These are phyloP conservation scores for Benthosema pterotum DNA, from an alignment of 2,797 vertebrate genomes.

Conservation along the genomic window DNA sequence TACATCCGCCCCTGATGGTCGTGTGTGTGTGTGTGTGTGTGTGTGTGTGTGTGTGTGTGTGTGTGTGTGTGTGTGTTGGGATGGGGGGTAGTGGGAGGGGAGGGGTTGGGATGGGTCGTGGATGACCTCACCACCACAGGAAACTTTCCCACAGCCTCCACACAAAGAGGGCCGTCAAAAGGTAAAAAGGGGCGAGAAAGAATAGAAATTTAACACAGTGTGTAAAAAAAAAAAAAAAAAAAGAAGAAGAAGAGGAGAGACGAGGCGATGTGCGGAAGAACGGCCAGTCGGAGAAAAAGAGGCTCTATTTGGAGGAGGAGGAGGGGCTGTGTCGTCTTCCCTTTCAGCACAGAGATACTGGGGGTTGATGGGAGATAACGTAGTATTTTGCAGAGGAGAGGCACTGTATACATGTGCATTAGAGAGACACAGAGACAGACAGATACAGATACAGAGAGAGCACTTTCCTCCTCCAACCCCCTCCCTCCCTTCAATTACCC, in stretches of 20 bases:
- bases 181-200: constrained; percentile 80
- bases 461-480: no score
- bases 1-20: no score
- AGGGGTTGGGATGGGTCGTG: constrained; percentile 53
- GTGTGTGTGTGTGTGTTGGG: constrained; percentile 16
- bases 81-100: constrained; percentile 21
- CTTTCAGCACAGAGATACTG: constrained; percentile 41
- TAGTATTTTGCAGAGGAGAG: background rate
- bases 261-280: constrained; percentile 49
- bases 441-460: background rate
- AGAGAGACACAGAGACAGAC: background rate
- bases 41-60: constrained; percentile 24
- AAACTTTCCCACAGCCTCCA: constrained; percentile 85
- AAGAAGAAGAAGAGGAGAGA: constrained; percentile 9
- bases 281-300: constrained; percentile 32
- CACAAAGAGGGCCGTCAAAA: constrained; percentile 84
- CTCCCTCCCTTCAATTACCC: background rate
- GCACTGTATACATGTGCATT: background rate
- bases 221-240: constrained; percentile 65
- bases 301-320: constrained; percentile 17
- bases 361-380: constrained; percentile 26
- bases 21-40: constrained; percentile 11
- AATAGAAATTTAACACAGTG: constrained; percentile 81
- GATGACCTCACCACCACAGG: constrained; percentile 83
- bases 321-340: constrained; percentile 23